A percentile compares a stretch with the other conserved stretches of the same genome.
phyloP scores from a whole-genome alignment of 1,140 invertebrate species.

The Proctacanthus coquilletti region DNA sequence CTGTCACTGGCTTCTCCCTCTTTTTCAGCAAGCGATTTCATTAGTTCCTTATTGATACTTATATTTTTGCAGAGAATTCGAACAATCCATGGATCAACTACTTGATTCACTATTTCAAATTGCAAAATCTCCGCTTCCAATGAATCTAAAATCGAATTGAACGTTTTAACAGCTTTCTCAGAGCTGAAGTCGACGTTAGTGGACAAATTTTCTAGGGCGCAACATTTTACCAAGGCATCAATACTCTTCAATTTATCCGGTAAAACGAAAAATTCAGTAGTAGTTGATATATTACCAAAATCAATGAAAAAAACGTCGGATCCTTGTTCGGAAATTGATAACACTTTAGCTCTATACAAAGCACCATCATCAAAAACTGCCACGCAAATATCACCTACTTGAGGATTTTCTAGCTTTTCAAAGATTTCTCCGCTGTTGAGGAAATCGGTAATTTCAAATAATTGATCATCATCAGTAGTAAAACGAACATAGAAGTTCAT shows the following conservation, averaged over 20 bases:
- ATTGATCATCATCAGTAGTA: slow-evolving; percentile 7
- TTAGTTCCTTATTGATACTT: slow-evolving; percentile 13
- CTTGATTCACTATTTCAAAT: slow-evolving; percentile 9
- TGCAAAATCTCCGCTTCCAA: slow-evolving; percentile 4
- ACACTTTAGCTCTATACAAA: slow-evolving; percentile 17
- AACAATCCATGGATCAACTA: slow-evolving; percentile 15
- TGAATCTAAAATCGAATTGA: neutral
- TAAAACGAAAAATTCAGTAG: slow-evolving; percentile 39
- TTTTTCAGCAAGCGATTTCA: no score
- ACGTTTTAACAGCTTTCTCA: no score
- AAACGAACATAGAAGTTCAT: slow-evolving; percentile 18
- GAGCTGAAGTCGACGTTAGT: neutral
- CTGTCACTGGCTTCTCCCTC: no score
- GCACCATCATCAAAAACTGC: slow-evolving; percentile 15
- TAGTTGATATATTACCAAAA: slow-evolving; percentile 48
- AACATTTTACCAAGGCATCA: slow-evolving; percentile 41
- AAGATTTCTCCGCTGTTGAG: slow-evolving; percentile 12
- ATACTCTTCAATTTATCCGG: slow-evolving; percentile 44
- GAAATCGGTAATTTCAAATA: slow-evolving; percentile 14
- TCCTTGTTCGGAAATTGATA: slow-evolving; percentile 2
- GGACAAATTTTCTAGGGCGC: slow-evolving; percentile 32
- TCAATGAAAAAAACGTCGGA: slow-evolving; percentile 50
- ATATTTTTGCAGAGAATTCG: slow-evolving; percentile 19
- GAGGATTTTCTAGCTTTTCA: slow-evolving; percentile 2
- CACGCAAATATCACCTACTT: slow-evolving; percentile 14